phyloP scores from a whole-genome alignment of 2,797 vertebrate genomes.

The Sebastes umbrosus region DNA sequence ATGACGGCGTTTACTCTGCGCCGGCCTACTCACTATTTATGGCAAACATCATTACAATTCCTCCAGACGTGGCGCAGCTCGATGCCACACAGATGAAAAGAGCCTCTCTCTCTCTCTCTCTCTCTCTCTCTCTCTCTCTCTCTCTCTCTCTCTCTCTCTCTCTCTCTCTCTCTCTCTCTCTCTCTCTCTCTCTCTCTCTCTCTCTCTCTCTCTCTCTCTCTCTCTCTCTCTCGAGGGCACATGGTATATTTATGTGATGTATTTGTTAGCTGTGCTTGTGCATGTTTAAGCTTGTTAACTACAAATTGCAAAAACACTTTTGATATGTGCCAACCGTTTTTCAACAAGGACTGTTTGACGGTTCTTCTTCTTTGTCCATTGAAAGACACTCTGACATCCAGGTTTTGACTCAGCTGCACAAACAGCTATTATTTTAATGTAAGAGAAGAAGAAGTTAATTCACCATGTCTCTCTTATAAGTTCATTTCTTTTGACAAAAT shows the following conservation, averaged over 20 bases:
- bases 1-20: conserved; percentile 21
- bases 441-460: too few relatives aligned
- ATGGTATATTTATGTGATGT: background rate
- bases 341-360: background rate
- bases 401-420: too few relatives aligned
- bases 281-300: background rate
- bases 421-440: too few relatives aligned
- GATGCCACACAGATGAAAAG: background rate
- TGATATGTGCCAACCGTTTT: background rate
- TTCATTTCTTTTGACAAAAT: too few relatives aligned
- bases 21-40: conserved; percentile 33
- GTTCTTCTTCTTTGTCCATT: background rate
- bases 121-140: too few relatives aligned
- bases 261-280: background rate
- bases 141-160: too few relatives aligned
- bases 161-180: too few relatives aligned
- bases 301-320: background rate
- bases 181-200: too few relatives aligned
- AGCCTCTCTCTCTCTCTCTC: background rate
- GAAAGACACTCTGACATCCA: background rate
- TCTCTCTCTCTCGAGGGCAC: too few relatives aligned
- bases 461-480: too few relatives aligned
- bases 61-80: conserved; percentile 1
- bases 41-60: conserved; percentile 28
- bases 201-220: too few relatives aligned